These are phyloP conservation scores for Spheniscus humboldti DNA, from an alignment of 2,797 vertebrate genomes.

Conservation along the genomic window DNA sequence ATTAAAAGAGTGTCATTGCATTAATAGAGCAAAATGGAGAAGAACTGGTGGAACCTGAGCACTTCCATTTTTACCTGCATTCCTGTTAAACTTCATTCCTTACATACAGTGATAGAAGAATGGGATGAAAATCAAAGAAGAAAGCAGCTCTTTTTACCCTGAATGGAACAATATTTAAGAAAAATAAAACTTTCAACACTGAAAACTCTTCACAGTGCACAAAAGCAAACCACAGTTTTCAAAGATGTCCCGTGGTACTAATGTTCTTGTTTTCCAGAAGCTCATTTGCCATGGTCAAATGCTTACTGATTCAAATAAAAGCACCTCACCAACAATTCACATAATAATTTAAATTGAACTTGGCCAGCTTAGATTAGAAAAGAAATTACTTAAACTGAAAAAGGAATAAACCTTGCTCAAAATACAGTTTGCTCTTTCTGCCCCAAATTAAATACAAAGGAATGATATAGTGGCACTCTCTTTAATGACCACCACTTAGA, in stretches of 20 bases:
- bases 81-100: neutral
- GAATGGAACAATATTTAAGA: neutral
- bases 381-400: constrained; percentile 52
- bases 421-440: constrained; percentile 13
- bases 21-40: neutral
- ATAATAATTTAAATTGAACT: constrained; percentile 57
- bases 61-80: neutral
- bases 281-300: constrained; percentile 34
- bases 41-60: neutral
- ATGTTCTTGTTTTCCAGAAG: constrained; percentile 27
- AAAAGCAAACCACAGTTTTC: constrained; percentile 25
- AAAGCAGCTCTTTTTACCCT: neutral
- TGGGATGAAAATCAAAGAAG: constrained; percentile 11
- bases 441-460: constrained; percentile 13
- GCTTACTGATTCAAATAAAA: constrained; percentile 62
- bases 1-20: neutral
- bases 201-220: neutral
- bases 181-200: neutral
- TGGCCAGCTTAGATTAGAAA: constrained; percentile 37
- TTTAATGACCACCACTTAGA: constrained; percentile 29
- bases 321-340: constrained; percentile 17
- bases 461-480: constrained; percentile 21
- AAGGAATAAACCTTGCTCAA: constrained; percentile 45
- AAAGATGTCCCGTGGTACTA: constrained; percentile 16
- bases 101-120: neutral